Percentiles rank a stretch among this genome's conserved stretches.
phyloP scores from a whole-genome alignment of 2,888 invertebrate species.

The Aelia acuminata region DNA sequence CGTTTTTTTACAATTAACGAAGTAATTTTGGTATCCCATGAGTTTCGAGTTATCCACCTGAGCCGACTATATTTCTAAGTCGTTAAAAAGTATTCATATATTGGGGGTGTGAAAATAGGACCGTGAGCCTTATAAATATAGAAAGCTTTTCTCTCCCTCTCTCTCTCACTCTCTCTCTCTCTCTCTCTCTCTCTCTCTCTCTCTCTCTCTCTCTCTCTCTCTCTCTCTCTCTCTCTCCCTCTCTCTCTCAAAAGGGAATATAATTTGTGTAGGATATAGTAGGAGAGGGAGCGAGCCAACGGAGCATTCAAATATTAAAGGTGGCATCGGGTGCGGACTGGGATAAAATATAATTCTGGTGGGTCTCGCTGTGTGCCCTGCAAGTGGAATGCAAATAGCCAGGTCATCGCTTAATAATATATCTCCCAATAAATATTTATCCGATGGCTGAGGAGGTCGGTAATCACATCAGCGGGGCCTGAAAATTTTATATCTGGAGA shows the following conservation, averaged over 20 bases:
- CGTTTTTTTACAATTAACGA: too few relatives aligned
- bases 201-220: too few relatives aligned
- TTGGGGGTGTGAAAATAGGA: background rate
- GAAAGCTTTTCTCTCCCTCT: too few relatives aligned
- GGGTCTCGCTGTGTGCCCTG: background rate
- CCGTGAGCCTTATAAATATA: background rate
- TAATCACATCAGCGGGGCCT: background rate
- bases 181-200: too few relatives aligned
- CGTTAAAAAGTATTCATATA: background rate
- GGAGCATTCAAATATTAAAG: slow-evolving; percentile 9
- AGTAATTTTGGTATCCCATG: too few relatives aligned
- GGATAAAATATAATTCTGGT: background rate
- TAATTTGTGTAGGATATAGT: background rate
- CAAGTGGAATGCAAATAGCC: slow-evolving; percentile 25
- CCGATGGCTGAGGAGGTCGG: background rate
- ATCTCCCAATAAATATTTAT: background rate
- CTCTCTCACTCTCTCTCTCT: too few relatives aligned
- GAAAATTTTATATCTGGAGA: slow-evolving; percentile 14
- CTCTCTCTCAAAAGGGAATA: background rate
- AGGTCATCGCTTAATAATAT: background rate
- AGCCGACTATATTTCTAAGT: too few relatives aligned
- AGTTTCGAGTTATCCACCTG: too few relatives aligned
- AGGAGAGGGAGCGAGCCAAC: background rate
- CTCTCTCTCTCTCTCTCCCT: too few relatives aligned
- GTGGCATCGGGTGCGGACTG: background rate